Base-by-base conservation (phyloP, 2,113 vertebrate species). In the Polypterus senegalus region DNA sequence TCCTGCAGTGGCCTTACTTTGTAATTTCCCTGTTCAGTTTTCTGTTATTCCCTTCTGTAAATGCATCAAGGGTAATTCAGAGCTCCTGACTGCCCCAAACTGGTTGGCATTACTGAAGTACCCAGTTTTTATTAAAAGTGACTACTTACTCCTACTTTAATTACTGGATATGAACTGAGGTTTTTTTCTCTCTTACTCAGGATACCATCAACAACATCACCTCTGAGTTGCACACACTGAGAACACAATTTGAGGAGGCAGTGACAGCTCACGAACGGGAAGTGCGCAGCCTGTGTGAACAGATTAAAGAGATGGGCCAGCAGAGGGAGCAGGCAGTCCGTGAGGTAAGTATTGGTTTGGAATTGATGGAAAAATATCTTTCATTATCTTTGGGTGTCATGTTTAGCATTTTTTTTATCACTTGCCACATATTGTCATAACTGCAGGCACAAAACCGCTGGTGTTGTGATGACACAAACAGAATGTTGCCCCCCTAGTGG, bases 211-310 rank as follows among this genome's bases (percentile, higher is more conserved):
- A 52, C 9, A 10, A 65, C 1, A 9, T 78, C 54, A 66, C 69
- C 0, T 27, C 63, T 10, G 84, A 89, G 62, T 70, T 89, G 60
- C 65, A 69, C 5, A 48, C 70, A 51, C 70, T 90, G 6, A 81
- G 58, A 27, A 59, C 58, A 49, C 81, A 74, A 54, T 88, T 90
- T 55, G 84, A 88, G 63, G 80, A 76, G 3, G 81, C 87, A 44
- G 58, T 82, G 48, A 49, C 65, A 3, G 71, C 72, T 27, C 80
- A 79, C 51, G 79, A 85, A 71, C 66, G 54, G 9, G 68, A 81
- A 3, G 68, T 76, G 47, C 65, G 63, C 10, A 73, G 74, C 46
- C 66, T 88, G 53, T 73, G 62, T 0, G 64, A 85, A 62, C 77
- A 76, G 54, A 67, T 90, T 64, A 78, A 72, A 62, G 81, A 82